Percentiles rank a stretch among this genome's conserved stretches.
Conservation (phyloP, 2,113 vertebrate species). For the cat (Felis catus) region DNA sequence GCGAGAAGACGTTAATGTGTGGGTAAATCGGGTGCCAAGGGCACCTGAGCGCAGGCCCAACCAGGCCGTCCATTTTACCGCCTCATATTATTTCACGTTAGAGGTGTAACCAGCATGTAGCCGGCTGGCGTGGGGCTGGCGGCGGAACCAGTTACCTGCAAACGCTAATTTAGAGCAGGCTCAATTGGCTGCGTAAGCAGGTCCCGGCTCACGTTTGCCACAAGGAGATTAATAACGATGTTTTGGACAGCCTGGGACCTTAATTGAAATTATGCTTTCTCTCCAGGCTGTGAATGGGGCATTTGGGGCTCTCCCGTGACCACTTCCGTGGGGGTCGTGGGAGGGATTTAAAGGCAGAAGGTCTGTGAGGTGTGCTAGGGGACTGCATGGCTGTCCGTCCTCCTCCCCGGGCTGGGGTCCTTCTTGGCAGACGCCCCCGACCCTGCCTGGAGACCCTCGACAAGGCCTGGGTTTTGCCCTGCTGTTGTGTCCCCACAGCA, state of each 20-base stretch:
- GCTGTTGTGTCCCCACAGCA: not conserved
- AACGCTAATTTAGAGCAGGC: constrained; percentile 81
- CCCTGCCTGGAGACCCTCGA: not conserved
- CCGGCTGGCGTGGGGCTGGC: constrained; percentile 76
- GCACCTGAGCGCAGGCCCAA: constrained; percentile 61
- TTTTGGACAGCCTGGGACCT: constrained; percentile 79
- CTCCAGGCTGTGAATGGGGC: not conserved
- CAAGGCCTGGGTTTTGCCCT: not conserved
- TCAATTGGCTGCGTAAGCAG: constrained; percentile 80
- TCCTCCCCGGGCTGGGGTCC: not conserved
- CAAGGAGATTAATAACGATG: constrained; percentile 78
- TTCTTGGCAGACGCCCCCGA: not conserved
- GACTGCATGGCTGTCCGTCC: fast-evolving
- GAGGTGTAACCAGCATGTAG: constrained; percentile 50
- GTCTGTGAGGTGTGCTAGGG: not conserved
- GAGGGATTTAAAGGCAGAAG: not conserved
- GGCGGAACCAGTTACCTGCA: constrained; percentile 82
- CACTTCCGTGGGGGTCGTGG: not conserved
- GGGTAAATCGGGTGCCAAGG: constrained; percentile 41
- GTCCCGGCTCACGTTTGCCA: constrained; percentile 81
- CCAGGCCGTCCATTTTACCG: constrained; percentile 52
- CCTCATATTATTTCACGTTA: constrained; percentile 76
- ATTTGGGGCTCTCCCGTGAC: not conserved
- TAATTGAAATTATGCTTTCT: constrained; percentile 76
- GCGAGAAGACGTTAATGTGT: constrained; percentile 58